Base-by-base conservation (phyloP, 2,888 invertebrate genomes). In the Mechanitis messenoides region DNA sequence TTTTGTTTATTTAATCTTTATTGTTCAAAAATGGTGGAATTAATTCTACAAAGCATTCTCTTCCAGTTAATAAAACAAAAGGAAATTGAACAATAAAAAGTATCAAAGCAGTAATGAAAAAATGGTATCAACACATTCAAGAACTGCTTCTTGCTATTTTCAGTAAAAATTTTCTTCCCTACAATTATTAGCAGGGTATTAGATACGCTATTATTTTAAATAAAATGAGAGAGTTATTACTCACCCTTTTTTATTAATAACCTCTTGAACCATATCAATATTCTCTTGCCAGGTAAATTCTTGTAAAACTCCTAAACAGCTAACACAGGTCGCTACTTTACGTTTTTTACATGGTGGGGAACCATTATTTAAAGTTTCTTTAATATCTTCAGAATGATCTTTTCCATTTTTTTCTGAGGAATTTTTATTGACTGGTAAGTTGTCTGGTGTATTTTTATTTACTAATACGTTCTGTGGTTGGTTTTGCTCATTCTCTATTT, bases 281-380 rank as follows among this genome's bases (percentile, higher is more conserved):
- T 91, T 85, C 33, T 88, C 81, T 3, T 88, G 81, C 83, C 94
- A 93, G 45, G 90, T 85, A 28, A 85, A 79, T 60, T 91, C 86
- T 72, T 95, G 93, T 58, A 96, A 90, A 5, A 96, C 83, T 1
- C 95, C 95, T 5, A 96, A 81, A 74, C 96, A 97, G 57, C 92
- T 91, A 0, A 92, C 80, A 72, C 97, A 97, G 0, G 92, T 81
- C 68, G 85, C 87, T 0, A 76, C 66, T 65, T 92, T 92, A 5
- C 79, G 72, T 64, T 85, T 86, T 74, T 92, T 93, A 38, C 71
- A 61, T 2, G 77, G 71, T 0, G 81, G 80, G 1, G 74, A 59
- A 9, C 47, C 45, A n/a, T 67, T 62, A 53, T 6, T n/a, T 1
- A 46, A 53, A 28, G n/a, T 38, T 33, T 56, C 57, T 5, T 55